Conservation (phyloP, 2,113 vertebrate genomes). For the Zapornia atra region DNA sequence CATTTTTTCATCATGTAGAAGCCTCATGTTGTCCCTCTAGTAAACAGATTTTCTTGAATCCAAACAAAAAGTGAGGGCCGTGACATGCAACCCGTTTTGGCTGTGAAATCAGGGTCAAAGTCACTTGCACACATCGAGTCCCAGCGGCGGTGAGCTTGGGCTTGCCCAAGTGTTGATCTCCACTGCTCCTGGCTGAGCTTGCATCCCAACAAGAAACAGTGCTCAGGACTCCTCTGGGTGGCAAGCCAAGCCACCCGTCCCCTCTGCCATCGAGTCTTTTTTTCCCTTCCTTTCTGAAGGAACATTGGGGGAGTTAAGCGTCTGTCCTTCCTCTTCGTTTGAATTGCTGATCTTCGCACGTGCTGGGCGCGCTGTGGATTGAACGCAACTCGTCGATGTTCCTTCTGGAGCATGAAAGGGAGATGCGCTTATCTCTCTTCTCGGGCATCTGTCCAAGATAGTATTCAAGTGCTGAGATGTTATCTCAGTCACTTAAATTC, state of each 20-base stretch:
- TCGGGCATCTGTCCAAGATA: constrained; percentile 1
- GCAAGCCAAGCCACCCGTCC: not conserved
- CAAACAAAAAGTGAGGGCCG: not conserved
- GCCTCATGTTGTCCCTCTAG: not conserved
- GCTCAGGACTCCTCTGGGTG: not conserved
- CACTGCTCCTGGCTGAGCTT: not conserved
- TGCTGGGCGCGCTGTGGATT: not conserved
- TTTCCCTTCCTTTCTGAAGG: not conserved
- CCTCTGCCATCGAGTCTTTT: not conserved
- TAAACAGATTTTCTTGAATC: not conserved
- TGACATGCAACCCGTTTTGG: rapidly evolving
- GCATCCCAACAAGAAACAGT: rapidly evolving
- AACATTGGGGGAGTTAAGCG: not conserved
- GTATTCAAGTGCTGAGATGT: not conserved
- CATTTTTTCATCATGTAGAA: not conserved
- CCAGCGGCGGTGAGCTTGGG: rapidly evolving
- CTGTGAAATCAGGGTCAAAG: not conserved
- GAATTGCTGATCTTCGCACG: not conserved
- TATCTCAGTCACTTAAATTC: not conserved
- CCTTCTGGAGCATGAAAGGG: constrained; percentile 25
- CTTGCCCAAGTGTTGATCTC: not conserved
- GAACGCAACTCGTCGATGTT: not conserved
- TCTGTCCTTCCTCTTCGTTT: not conserved
- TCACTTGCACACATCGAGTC: not conserved
- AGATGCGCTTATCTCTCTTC: not conserved